These are phyloP conservation scores for Sclerurus mexicanus DNA, from an alignment of 2,113 vertebrate species.

Conservation along the genomic window DNA sequence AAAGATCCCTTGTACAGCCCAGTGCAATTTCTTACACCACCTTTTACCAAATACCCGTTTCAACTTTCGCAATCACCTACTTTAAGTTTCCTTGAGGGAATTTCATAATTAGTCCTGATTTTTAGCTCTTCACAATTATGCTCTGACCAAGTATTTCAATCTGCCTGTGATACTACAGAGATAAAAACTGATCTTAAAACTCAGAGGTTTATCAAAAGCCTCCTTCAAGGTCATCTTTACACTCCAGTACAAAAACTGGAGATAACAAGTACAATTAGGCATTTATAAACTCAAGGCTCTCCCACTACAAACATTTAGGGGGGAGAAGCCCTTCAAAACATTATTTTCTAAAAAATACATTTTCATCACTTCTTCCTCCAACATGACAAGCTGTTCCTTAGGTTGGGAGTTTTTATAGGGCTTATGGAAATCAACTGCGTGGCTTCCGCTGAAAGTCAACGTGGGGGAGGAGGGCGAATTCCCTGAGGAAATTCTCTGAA, in stretches of 20 bases:
- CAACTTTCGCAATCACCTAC: background rate
- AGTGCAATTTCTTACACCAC: background rate
- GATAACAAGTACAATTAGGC: background rate
- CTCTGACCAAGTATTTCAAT: background rate
- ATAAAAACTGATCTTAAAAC: conserved; percentile 21
- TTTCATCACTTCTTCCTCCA: background rate
- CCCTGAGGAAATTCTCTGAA: background rate
- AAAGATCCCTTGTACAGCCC: background rate
- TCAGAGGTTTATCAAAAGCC: background rate
- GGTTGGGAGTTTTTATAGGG: conserved; percentile 11
- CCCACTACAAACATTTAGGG: background rate
- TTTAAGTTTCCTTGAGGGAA: background rate
- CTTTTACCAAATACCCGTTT: background rate
- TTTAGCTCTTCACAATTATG: background rate
- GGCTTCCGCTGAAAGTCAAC: background rate
- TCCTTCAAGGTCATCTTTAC: conserved; percentile 22
- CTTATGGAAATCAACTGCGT: background rate
- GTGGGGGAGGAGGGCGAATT: background rate
- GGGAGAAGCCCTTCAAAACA: conserved; percentile 5
- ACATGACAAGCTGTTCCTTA: conserved; percentile 7
- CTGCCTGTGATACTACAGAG: background rate
- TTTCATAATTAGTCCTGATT: background rate
- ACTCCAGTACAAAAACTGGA: background rate
- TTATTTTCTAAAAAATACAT: background rate
- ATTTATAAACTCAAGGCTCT: background rate